Conservation (phyloP, 2,797 vertebrate genomes). For the Paramormyrops hopkinsi region DNA sequence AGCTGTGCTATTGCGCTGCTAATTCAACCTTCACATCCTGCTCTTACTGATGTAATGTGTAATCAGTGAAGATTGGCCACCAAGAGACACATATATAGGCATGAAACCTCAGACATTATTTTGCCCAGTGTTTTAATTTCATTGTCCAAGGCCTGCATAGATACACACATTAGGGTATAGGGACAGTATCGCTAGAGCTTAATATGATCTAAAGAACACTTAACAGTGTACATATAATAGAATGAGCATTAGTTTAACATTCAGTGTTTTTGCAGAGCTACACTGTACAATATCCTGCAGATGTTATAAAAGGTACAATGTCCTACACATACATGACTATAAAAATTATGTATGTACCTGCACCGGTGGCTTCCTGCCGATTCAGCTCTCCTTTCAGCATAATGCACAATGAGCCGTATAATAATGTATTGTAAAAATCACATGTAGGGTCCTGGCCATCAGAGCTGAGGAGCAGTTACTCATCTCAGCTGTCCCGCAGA, state of each 20-base stretch:
- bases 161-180: background rate
- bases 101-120: background rate
- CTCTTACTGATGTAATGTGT: background rate
- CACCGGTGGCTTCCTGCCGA: background rate
- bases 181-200: background rate
- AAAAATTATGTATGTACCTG: background rate
- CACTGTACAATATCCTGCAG: background rate
- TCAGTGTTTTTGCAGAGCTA: background rate
- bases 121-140: background rate
- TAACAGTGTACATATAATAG: background rate
- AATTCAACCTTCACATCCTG: background rate
- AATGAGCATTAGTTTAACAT: background rate
- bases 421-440: background rate
- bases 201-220: background rate
- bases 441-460: background rate
- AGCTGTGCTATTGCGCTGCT: background rate
- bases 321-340: background rate
- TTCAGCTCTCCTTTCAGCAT: background rate
- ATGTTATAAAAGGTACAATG: background rate
- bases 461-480: background rate
- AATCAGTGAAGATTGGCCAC: background rate
- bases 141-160: background rate
- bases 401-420: background rate
- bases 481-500: background rate
- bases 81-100: background rate